These are phyloP conservation scores for Hofmannophila pseudospretella DNA, from an alignment of 2,888 invertebrate species.

Conservation along the genomic window DNA sequence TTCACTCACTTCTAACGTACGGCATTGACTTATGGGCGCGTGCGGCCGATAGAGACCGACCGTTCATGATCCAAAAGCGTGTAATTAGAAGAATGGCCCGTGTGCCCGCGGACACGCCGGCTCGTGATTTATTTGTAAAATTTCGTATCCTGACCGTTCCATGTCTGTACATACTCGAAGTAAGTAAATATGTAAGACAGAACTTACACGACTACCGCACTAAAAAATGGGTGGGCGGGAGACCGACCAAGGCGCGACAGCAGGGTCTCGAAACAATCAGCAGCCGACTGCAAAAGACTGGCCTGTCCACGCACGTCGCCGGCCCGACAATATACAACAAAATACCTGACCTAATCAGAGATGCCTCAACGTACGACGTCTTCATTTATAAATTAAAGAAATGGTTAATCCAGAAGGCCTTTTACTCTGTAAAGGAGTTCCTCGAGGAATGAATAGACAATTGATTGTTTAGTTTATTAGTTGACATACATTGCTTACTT, in stretches of 20 bases:
- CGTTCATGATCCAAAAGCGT: constrained; percentile 5
- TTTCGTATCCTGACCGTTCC: neutral
- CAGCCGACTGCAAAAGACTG: neutral
- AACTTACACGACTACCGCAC: neutral
- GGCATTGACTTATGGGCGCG: constrained; percentile 7
- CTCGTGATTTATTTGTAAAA: neutral
- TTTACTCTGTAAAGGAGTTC: too few species aligned
- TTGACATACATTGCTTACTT: too few species aligned
- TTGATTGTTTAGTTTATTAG: too few species aligned
- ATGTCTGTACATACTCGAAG: neutral
- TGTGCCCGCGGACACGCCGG: neutral
- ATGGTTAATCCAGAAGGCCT: too few species aligned
- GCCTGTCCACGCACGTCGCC: neutral
- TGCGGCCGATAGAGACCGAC: constrained; percentile 4
- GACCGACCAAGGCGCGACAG: neutral
- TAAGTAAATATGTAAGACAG: constrained; percentile 1
- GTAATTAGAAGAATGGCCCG: neutral
- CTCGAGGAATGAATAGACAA: too few species aligned
- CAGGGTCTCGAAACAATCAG: neutral
- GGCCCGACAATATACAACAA: neutral
- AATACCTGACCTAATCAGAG: too few species aligned
- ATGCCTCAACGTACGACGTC: too few species aligned
- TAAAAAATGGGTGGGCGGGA: neutral
- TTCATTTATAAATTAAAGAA: too few species aligned
- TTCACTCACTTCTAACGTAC: constrained; percentile 1